These are phyloP conservation scores for Colletes collaris DNA, from an alignment of 2,888 invertebrate species.

Conservation along the genomic window DNA sequence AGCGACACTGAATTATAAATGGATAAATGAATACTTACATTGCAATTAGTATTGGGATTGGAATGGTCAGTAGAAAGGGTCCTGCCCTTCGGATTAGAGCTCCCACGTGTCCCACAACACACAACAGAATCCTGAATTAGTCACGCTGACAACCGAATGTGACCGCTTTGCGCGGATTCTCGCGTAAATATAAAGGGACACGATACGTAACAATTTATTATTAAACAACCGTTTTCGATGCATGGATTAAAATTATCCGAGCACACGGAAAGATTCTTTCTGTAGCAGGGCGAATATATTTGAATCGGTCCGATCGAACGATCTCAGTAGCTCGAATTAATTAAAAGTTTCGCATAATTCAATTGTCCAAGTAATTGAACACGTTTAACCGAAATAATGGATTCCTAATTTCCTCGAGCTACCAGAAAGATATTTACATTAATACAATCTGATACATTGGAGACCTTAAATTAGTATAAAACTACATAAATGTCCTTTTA, in stretches of 20 bases:
- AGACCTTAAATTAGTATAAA: too few relatives aligned
- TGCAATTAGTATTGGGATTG: constrained; percentile 82
- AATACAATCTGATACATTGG: too few relatives aligned
- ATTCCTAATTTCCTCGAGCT: too few relatives aligned
- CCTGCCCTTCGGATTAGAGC: constrained; percentile 82
- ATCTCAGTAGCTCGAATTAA: too few relatives aligned
- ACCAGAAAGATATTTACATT: too few relatives aligned
- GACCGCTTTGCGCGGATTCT: constrained; percentile 51
- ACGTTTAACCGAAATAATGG: too few relatives aligned
- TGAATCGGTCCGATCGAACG: background rate
- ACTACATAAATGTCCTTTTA: too few relatives aligned
- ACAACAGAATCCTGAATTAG: constrained; percentile 82
- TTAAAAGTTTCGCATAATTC: too few relatives aligned
- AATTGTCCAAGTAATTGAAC: too few relatives aligned
- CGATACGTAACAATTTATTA: constrained; percentile 22
- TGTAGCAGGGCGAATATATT: background rate
- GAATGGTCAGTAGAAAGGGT: constrained; percentile 82
- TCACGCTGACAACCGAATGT: constrained; percentile 78
- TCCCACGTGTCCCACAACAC: constrained; percentile 82
- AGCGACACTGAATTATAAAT: constrained; percentile 80
- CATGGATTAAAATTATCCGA: constrained; percentile 15
- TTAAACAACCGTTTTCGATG: background rate
- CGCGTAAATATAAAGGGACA: constrained; percentile 56
- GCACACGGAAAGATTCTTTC: background rate
- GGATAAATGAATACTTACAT: constrained; percentile 82